Conservation (phyloP, 2,113 vertebrate genomes). For the Ginglymostoma cirratum region DNA sequence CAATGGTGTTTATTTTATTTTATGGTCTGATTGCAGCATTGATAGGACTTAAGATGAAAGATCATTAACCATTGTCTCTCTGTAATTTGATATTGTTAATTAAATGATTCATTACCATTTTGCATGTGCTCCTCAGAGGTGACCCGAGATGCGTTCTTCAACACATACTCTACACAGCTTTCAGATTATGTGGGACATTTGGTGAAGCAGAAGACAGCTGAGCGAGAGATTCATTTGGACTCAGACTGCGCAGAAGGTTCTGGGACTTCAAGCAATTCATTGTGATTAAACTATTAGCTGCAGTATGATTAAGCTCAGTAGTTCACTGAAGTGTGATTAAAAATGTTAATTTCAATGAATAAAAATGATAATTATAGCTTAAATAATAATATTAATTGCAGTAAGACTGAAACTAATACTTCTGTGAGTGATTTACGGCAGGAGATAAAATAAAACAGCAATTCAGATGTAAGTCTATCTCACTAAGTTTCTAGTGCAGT, state of each 20-base stretch:
- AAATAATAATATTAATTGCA: conserved; percentile 32
- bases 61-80: neutral
- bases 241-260: neutral
- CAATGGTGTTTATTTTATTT: neutral
- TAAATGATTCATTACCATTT: neutral
- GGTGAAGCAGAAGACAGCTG: neutral
- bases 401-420: conserved; percentile 3
- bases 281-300: conserved; percentile 14
- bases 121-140: neutral
- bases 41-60: neutral
- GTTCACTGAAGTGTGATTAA: conserved; percentile 30
- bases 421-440: neutral
- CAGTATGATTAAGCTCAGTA: conserved; percentile 16
- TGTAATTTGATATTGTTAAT: neutral
- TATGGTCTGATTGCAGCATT: neutral
- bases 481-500: neutral
- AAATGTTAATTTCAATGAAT: conserved; percentile 20
- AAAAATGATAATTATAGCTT: conserved; percentile 29
- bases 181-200: neutral
- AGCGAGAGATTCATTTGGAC: neutral
- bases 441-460: neutral
- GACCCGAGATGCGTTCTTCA: neutral
- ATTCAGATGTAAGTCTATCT: conserved; percentile 1
- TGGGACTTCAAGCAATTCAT: conserved; percentile 24
- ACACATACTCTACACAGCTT: neutral